Base-by-base conservation (phyloP, 1,140 invertebrate species). In the Caenorhabditis remanei region DNA sequence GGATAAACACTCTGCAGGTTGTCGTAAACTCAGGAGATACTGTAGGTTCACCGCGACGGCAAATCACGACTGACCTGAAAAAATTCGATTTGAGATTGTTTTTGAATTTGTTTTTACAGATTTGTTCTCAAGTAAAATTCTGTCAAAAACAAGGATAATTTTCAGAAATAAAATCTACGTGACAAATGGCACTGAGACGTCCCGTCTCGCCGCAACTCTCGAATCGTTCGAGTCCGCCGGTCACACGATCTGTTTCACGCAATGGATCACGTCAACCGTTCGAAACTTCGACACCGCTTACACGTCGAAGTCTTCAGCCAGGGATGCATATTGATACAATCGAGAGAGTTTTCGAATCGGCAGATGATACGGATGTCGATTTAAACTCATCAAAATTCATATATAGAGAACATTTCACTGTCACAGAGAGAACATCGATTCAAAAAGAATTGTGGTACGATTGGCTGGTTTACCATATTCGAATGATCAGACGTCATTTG, bases 371-470 rank as follows among this genome's bases (percentile, higher is more conserved):
- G 19, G 40, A n/a, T 43, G 46, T 43, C 9, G 65, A 71, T 19
- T 16, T 79, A 11, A 79, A 79, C n/a, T 50, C 71, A 19, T 79
- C 71, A 53, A 79, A 79, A 79, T 79, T 79, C 46, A 53, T 79
- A 19, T 79, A 79, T 40, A 79, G 24, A 24, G 46, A 79, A n/a
- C 71, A 79, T 24, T 79, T 79, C 21, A 79, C 46, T 50, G 43
- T 24, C 46, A 79, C 6, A 79, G 71, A 79, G 14, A 79, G 43
- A n/a, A 79, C 71, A 32, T 79, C 71, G 21, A 79, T 79, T 46
- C 43, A 79, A n/a, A 79, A 79, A 53, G 46, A 50, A 50, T 32
- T 79, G 71, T 79, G 71, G 71, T 79, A 79, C 40, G 71, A 79
- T n/a, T 79, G 71, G 71, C 19, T 79, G 71, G 21, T 46, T 13